Percentiles rank a stretch among this genome's conserved stretches.
These are phyloP conservation scores for Heteromyza rotundicornis DNA, from an alignment of 2,888 invertebrate species.

Conservation along the genomic window DNA sequence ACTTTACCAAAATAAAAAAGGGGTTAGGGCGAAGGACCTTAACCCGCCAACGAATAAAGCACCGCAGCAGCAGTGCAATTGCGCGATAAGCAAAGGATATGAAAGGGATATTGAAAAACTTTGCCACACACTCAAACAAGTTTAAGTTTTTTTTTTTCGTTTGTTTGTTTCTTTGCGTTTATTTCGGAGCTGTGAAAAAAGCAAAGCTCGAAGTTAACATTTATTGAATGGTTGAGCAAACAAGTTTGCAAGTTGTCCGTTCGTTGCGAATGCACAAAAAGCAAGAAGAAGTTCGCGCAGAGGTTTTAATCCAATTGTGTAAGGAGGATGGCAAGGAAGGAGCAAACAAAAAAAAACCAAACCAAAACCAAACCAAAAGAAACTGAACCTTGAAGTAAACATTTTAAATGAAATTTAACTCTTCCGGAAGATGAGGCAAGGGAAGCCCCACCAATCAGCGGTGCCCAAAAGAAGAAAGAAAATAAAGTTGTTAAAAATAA, in stretches of 20 bases:
- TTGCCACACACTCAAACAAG: not conserved
- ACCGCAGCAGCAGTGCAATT: not conserved
- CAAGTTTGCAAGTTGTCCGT: not conserved
- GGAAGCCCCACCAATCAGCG: not conserved
- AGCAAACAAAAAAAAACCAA: not conserved
- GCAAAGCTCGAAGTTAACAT: constrained; percentile 5
- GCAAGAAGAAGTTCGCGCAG: too few relatives aligned
- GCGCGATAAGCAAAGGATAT: not conserved
- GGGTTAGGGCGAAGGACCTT: not conserved
- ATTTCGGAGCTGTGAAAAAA: not conserved
- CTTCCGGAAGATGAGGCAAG: not conserved
- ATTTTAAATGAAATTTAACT: not conserved
- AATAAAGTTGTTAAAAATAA: too few relatives aligned
- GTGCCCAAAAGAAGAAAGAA: too few relatives aligned
- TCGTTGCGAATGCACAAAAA: too few relatives aligned
- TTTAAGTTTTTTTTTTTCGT: not conserved
- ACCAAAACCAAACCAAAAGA: too few relatives aligned
- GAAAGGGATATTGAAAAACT: not conserved
- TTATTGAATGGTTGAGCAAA: constrained; percentile 13
- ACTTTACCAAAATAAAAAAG: not conserved
- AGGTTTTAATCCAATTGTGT: too few relatives aligned
- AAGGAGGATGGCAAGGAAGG: too few relatives aligned
- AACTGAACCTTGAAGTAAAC: not conserved
- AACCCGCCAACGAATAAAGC: not conserved
- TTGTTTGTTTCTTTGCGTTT: too few relatives aligned